These are phyloP conservation scores for Lapara coniferarum DNA, from an alignment of 2,888 invertebrate genomes.

Conservation along the genomic window DNA sequence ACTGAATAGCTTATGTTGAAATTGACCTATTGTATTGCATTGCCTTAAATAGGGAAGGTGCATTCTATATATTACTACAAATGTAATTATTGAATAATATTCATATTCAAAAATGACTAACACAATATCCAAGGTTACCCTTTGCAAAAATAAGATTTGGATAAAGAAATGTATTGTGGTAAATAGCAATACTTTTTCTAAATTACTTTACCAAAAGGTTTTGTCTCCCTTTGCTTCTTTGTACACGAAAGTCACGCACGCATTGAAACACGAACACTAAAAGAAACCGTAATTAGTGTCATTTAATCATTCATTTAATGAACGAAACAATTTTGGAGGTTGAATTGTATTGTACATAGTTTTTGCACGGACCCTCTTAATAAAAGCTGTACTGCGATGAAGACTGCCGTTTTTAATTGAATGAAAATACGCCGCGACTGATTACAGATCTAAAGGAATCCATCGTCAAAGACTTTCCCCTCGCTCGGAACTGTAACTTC, in stretches of 20 bases:
- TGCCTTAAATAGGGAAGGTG: no score
- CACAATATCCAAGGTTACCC: neutral
- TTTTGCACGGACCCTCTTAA: neutral
- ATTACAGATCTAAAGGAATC: slow-evolving; percentile 57
- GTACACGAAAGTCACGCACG: slow-evolving; percentile 29
- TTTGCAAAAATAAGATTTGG: neutral
- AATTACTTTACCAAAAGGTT: slow-evolving; percentile 6
- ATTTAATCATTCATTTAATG: slow-evolving; percentile 4
- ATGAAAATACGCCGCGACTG: slow-evolving; percentile 35
- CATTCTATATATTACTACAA: no score
- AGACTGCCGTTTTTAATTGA: slow-evolving; percentile 10
- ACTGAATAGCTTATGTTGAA: no score
- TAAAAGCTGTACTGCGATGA: neutral
- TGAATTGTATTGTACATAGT: neutral
- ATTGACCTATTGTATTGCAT: no score
- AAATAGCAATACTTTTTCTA: neutral
- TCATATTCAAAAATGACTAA: neutral
- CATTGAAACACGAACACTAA: slow-evolving; percentile 25
- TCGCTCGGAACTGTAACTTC: slow-evolving; percentile 41
- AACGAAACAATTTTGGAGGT: neutral
- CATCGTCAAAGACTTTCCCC: slow-evolving; percentile 40
- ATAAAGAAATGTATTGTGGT: neutral
- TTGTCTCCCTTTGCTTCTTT: slow-evolving; percentile 24
- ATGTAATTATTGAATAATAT: no score
- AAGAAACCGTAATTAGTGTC: slow-evolving; percentile 22